Conservation (phyloP, 2,797 vertebrate species). For the Eospalax fontanierii region DNA sequence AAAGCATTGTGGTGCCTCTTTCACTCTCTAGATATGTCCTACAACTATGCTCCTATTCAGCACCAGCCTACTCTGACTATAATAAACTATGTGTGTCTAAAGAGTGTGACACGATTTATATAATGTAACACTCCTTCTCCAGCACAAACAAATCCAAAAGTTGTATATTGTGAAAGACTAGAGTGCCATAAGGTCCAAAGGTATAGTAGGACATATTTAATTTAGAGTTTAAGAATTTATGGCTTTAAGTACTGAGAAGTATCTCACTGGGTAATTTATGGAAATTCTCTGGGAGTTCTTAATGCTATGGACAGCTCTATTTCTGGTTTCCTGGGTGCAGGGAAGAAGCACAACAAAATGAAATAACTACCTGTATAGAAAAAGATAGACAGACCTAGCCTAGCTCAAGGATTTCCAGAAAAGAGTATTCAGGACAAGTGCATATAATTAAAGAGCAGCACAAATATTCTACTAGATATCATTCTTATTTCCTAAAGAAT, state of each 20-base stretch:
- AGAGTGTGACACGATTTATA: slow-evolving; percentile 64
- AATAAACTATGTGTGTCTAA: slow-evolving; percentile 63
- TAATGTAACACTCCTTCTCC: slow-evolving; percentile 31
- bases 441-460: background rate
- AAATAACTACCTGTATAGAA: slow-evolving; percentile 23
- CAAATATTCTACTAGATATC: background rate
- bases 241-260: background rate
- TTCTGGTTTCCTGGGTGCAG: background rate
- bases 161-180: slow-evolving; percentile 65
- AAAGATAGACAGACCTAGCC: background rate
- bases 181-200: slow-evolving; percentile 47
- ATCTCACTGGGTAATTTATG: background rate
- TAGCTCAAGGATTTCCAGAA: background rate
- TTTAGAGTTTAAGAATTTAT: slow-evolving; percentile 67
- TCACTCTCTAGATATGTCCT: slow-evolving; percentile 17
- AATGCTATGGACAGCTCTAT: slow-evolving; percentile 15
- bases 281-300: slow-evolving; percentile 28
- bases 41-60: background rate
- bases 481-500: slow-evolving; percentile 8
- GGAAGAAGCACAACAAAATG: slow-evolving; percentile 48
- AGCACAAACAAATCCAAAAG: slow-evolving; percentile 63
- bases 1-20: background rate
- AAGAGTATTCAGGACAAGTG: background rate
- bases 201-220: slow-evolving; percentile 53
- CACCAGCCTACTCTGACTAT: slow-evolving; percentile 32